phyloP scores from a whole-genome alignment of 2,888 invertebrate genomes.

The Uropetala carovei region DNA sequence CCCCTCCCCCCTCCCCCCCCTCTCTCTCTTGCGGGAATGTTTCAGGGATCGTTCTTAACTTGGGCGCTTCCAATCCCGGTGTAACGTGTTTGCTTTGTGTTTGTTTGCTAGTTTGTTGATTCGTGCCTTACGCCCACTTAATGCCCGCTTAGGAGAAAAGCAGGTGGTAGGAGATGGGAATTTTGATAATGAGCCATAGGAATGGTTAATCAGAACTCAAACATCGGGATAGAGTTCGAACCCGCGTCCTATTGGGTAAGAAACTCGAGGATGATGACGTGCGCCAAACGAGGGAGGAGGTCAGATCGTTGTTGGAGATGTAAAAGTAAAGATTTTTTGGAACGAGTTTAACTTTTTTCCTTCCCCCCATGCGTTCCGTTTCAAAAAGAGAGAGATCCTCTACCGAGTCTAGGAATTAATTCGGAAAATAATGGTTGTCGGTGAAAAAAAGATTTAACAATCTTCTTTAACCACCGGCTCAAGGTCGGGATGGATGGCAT shows the following conservation, averaged over 20 bases:
- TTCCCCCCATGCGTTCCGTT: too few species aligned
- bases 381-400: neutral
- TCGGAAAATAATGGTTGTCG: neutral
- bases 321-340: neutral
- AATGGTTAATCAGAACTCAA: slow-evolving; percentile 27
- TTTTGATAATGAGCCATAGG: slow-evolving; percentile 47
- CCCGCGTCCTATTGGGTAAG: neutral
- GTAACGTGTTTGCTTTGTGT: slow-evolving; percentile 40
- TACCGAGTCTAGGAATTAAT: neutral
- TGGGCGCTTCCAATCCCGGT: neutral
- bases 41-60: slow-evolving; percentile 31
- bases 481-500: neutral
- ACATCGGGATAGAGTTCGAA: neutral
- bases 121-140: slow-evolving; percentile 56
- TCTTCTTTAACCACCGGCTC: neutral
- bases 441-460: neutral
- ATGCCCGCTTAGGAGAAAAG: slow-evolving; percentile 48
- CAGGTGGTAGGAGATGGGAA: slow-evolving; percentile 31
- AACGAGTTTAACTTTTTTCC: neutral
- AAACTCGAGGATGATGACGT: neutral
- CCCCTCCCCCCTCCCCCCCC: neutral
- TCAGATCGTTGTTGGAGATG: neutral
- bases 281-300: neutral
- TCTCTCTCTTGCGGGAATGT: slow-evolving; percentile 10
- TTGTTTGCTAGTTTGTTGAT: slow-evolving; percentile 56